These are phyloP conservation scores for Archaeoteleia sp. DNA, from an alignment of 2,888 invertebrate genomes.

Conservation along the genomic window DNA sequence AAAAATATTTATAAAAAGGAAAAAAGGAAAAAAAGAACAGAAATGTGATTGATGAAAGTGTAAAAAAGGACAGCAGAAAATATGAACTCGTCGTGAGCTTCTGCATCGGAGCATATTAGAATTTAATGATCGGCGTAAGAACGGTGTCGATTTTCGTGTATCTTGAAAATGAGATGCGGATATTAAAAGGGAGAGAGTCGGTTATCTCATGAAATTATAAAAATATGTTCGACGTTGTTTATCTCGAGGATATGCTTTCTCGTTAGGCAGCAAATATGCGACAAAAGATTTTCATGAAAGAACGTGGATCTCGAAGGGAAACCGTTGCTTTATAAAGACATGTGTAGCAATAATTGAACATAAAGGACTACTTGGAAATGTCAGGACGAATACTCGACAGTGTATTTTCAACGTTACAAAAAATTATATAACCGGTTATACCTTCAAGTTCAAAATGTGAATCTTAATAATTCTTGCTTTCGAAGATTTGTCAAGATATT, in stretches of 20 bases:
- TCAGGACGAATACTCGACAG: too few relatives aligned
- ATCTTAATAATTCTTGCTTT: too few relatives aligned
- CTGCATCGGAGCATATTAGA: too few relatives aligned
- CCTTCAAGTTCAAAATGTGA: too few relatives aligned
- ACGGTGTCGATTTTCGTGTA: slow-evolving; percentile 22
- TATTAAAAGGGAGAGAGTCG: slow-evolving; percentile 29
- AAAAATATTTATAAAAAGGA: neutral
- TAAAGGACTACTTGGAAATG: too few relatives aligned
- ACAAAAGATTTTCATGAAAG: slow-evolving; percentile 60
- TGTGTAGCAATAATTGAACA: slow-evolving; percentile 43
- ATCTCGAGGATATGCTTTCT: slow-evolving; percentile 64
- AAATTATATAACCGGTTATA: too few relatives aligned
- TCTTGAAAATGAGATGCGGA: slow-evolving; percentile 26
- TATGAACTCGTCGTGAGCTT: too few relatives aligned
- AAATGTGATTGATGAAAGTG: too few relatives aligned
- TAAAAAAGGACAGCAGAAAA: too few relatives aligned
- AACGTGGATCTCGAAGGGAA: slow-evolving; percentile 33
- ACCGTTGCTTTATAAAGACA: slow-evolving; percentile 23
- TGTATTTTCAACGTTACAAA: too few relatives aligned
- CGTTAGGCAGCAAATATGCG: slow-evolving; percentile 65
- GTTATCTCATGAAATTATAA: slow-evolving; percentile 56
- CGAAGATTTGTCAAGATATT: too few relatives aligned
- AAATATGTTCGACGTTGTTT: slow-evolving; percentile 64
- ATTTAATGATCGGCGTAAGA: slow-evolving; percentile 5
- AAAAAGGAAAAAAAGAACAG: too few relatives aligned